Base-by-base conservation (phyloP, 2,797 vertebrate genomes). In the Apogon hyalosoma region DNA sequence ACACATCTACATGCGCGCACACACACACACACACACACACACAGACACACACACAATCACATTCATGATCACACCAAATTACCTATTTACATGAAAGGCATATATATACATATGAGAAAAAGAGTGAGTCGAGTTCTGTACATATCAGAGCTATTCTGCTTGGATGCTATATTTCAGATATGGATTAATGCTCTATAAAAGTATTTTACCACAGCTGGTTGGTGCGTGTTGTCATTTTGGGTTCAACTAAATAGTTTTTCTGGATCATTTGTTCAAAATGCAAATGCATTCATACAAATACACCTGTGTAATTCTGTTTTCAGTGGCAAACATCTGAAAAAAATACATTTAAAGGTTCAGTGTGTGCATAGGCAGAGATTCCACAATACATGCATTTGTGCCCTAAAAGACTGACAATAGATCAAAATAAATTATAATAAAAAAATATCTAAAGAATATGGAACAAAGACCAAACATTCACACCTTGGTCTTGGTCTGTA, bases 161-260 rank as follows among this genome's bases (percentile, higher is more conserved):
- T 92, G 92, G 87, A 92, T 90, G 90, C 86, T 91, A 88, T 91
- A 92, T 94, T 93, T 93, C 90, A 91, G 84, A 93, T 92, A 92
- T 90, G 90, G 87, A 92, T 92, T 87, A 91, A 81, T 87, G 90
- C 91, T 91, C 88, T 93, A 94, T 93, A 93, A 93, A 93, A 92
- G 80, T 94, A 94, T 94, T 94, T 94, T 94, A 93, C 86, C 92
- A 94, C 91, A 92, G 69, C 61, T 79, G 60, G 16, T 45, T 63
- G 52, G 63, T 77, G 72, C 84, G 43, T 83, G 41, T 76, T 63
- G 69, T 88, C 63, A 73, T 89, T 90, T 51, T 45, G 39, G 8
- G 2, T 43, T 67, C n/a, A 61, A 28, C 39, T 24, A 2, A 24
- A 24, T 4, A 4, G 21, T 24, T 24, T 24, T 24, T 24, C 4